Base-by-base conservation (phyloP, 1,140 invertebrate species). In the Calephelis virginiensis region DNA sequence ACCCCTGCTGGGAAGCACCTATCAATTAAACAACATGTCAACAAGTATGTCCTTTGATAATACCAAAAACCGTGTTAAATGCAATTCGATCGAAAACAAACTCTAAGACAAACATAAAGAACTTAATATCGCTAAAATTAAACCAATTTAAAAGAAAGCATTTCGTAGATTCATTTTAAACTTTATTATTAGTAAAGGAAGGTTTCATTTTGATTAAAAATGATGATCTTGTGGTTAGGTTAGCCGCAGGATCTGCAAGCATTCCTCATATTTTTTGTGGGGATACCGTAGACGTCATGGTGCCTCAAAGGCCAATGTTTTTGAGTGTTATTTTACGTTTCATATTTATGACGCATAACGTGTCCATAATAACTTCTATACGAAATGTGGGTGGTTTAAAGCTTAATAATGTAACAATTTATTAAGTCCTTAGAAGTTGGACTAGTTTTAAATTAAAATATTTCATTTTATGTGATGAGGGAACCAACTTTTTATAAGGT, bases 21-120 rank as follows among this genome's bases (percentile, higher is more conserved):
- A 91, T 91, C 89, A 91, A 91, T 91, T 91, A 91, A 87, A 91
- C 83, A 87, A 89, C 86, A 87, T 91, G 89, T 91, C 89, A 91
- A 91, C 89, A 91, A 91, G 85, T 91, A 75, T 87, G 89, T 89
- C 83, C 83, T 85, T 85, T 85, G 78, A 81, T 84, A 87, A 82
- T 70, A 68, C 75, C 69, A 82, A 71, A 77, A 75, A 78, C 82
- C 77, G 78, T 76, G 67, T 63, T 64, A 67, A 37, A 71, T 40
- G 73, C 53, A 43, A 73, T 50, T 46, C 75, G 77, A 70, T 76
- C 68, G 40, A 85, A 85, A 83, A 73, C 77, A 81, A 80, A 82
- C 85, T 84, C 66, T 89, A 88, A 77, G 70, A 69, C 77, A 83
- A 84, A 81, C 71, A 67, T 47, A 70, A 81, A 88, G 66, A 76